Evolutionary conservation across 2,888 invertebrate species (phyloP).

Genomic region (Elysia crispata): DNA sequence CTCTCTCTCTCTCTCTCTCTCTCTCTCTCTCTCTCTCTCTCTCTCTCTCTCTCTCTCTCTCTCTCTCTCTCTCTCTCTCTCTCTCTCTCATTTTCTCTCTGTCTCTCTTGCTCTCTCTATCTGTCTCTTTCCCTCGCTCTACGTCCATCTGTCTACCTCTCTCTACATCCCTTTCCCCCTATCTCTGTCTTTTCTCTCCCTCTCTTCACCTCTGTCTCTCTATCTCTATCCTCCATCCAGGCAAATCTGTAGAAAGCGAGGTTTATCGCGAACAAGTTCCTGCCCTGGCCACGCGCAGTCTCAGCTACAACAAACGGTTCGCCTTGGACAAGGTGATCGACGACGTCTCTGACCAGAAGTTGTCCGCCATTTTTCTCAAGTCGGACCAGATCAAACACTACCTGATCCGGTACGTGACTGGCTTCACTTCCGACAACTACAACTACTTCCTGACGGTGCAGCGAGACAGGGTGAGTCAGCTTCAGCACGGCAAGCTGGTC

Average conservation of each 20-base stretch:
- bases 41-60: no score
- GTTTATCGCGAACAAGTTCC: constrained; percentile 85
- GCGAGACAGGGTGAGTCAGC: constrained; percentile 80
- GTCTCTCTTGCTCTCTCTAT: no score
- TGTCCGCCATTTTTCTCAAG: constrained; percentile 62
- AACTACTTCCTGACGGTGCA: constrained; percentile 88
- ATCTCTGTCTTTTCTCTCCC: no score
- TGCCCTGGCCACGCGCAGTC: constrained; percentile 87
- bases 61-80: no score
- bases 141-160: no score
- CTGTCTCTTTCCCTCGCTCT: no score
- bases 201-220: no score
- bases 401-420: constrained; percentile 68
- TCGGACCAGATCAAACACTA: constrained; percentile 59
- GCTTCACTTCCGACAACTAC: constrained; percentile 68
- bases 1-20: no score
- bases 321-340: constrained; percentile 58
- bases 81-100: no score
- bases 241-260: constrained; percentile 57
- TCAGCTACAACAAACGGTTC: constrained; percentile 57
- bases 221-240: constrained; percentile 20
- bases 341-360: constrained; percentile 53
- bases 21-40: no score
- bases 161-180: no score
- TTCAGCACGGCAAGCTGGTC: constrained; percentile 78